phyloP scores from a whole-genome alignment of 2,888 invertebrate genomes.

The Atrina japonica region DNA sequence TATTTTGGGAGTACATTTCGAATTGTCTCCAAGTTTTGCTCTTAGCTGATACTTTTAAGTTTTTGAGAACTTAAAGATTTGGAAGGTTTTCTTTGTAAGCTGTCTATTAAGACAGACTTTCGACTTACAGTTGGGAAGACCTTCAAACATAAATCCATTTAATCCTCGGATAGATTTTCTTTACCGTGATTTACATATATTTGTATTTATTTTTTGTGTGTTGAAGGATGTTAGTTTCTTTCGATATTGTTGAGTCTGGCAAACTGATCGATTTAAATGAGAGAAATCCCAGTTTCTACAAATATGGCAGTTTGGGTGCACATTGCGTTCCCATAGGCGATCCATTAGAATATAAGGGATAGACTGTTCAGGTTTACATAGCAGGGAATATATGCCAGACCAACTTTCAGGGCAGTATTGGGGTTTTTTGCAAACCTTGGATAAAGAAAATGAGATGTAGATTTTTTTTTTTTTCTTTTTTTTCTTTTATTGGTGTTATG shows the following conservation, averaged over 20 bases:
- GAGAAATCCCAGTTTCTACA: constrained; percentile 14
- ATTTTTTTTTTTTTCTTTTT: too few species aligned
- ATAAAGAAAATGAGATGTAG: constrained; percentile 1
- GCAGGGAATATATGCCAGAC: constrained; percentile 1
- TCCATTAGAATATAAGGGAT: constrained; percentile 5
- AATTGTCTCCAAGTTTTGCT: constrained; percentile 1
- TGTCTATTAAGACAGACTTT: not conserved
- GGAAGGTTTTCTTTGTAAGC: not conserved
- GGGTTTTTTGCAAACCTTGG: constrained; percentile 12
- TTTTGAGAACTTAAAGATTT: too few species aligned
- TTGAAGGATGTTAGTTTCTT: too few species aligned
- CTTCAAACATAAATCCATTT: not conserved
- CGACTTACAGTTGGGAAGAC: not conserved
- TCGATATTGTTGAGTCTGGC: too few species aligned
- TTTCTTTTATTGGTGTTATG: constrained; percentile 1
- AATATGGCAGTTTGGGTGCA: constrained; percentile 43
- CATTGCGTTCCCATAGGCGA: constrained; percentile 31
- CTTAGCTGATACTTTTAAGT: not conserved
- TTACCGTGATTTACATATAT: too few species aligned
- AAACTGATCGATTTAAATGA: not conserved
- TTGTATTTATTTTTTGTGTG: too few species aligned
- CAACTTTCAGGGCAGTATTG: constrained; percentile 24
- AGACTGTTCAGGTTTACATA: too few species aligned
- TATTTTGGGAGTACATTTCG: not conserved
- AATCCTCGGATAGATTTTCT: not conserved